Conservation (phyloP, 2,888 invertebrate species). For the Steinernema hermaphroditum region DNA sequence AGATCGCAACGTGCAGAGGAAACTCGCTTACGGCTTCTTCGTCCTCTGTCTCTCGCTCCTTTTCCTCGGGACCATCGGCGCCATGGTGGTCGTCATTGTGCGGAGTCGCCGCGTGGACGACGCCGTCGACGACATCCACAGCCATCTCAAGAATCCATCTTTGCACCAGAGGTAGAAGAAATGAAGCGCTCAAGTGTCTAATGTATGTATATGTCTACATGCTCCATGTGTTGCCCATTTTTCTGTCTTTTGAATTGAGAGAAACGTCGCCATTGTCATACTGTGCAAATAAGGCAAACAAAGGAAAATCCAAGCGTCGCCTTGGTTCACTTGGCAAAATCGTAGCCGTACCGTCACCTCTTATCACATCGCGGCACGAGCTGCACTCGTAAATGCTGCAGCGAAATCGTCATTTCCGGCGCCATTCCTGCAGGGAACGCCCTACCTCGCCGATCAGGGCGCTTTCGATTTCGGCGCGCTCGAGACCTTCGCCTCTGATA, state of each 20-base stretch:
- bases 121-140: background rate
- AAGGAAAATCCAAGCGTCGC: too few relatives aligned
- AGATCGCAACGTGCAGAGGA: background rate
- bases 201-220: too few relatives aligned
- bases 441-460: background rate
- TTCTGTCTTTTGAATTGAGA: too few relatives aligned
- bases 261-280: too few relatives aligned
- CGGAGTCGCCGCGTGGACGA: background rate
- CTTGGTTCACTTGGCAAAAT: too few relatives aligned
- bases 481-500: background rate
- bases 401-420: too few relatives aligned
- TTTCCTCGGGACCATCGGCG: background rate
- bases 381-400: too few relatives aligned
- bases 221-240: too few relatives aligned
- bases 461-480: background rate
- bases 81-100: background rate
- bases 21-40: background rate
- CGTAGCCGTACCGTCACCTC: too few relatives aligned
- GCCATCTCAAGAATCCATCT: background rate
- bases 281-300: too few relatives aligned
- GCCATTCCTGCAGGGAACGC: background rate
- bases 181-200: too few relatives aligned
- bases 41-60: background rate
- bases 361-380: too few relatives aligned
- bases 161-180: background rate